A percentile compares a stretch with the other conserved stretches of the same genome.
Conservation (phyloP, 2,113 vertebrate species). For the Anoplopoma fimbria region DNA sequence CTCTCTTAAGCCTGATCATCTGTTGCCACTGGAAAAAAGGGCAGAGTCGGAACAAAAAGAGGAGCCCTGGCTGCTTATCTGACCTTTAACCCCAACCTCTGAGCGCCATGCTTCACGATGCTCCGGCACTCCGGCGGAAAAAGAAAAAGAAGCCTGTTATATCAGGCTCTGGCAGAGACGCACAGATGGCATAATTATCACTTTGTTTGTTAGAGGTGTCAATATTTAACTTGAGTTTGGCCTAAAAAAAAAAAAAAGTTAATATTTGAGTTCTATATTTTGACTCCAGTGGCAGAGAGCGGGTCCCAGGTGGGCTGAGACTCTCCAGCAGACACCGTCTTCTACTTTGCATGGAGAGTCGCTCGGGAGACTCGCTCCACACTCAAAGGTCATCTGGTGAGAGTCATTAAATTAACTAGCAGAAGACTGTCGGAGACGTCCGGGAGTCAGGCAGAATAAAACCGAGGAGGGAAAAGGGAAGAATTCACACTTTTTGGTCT, state of each 20-base stretch:
- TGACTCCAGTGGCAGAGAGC: neutral
- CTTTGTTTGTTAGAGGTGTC: conserved; percentile 29
- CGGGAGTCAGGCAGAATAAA: neutral
- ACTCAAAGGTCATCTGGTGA: conserved; percentile 42
- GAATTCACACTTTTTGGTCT: neutral
- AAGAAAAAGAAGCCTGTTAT: neutral
- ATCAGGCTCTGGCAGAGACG: neutral
- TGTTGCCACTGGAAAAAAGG: conserved; percentile 27
- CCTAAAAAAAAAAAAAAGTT: conserved; percentile 2
- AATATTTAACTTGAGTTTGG: conserved; percentile 28
- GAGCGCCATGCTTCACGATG: neutral
- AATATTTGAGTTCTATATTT: conserved; percentile 34
- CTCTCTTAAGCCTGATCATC: conserved; percentile 17
- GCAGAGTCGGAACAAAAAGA: conserved; percentile 19
- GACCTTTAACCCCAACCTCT: conserved; percentile 14
- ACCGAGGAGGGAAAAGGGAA: too few relatives aligned
- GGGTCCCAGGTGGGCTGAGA: conserved; percentile 33
- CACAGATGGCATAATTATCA: conserved; percentile 17
- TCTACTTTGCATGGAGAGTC: conserved; percentile 18
- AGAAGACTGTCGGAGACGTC: conserved; percentile 4
- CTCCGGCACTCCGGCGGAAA: neutral
- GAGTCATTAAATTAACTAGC: conserved; percentile 43
- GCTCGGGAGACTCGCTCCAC: conserved; percentile 2
- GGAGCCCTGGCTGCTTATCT: conserved; percentile 1
- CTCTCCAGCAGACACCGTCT: neutral